Percentiles rank a stretch among this genome's conserved stretches.
Conservation (phyloP, 2,888 invertebrate species). For the Dascillus cervinus region DNA sequence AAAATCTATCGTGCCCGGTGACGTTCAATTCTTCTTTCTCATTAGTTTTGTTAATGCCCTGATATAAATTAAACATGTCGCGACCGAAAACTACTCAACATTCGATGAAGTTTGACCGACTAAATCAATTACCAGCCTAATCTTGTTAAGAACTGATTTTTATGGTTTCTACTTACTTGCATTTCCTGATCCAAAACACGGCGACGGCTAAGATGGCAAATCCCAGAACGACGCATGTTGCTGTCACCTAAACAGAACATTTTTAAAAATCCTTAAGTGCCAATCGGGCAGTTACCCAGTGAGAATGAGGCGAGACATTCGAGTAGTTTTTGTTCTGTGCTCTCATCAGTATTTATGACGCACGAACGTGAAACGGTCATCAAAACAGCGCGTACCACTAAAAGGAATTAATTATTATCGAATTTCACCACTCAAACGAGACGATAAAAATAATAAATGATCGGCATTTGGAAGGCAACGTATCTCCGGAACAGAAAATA, state of each 20-base stretch:
- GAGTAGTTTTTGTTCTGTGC: too few relatives aligned
- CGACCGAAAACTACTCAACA: too few relatives aligned
- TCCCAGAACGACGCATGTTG: constrained; percentile 38
- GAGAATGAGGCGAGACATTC: constrained; percentile 6
- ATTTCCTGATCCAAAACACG: constrained; percentile 44
- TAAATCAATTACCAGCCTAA: too few relatives aligned
- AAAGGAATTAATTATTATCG: too few relatives aligned
- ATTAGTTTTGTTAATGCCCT: constrained; percentile 55
- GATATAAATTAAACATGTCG: constrained; percentile 78
- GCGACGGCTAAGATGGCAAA: constrained; percentile 41
- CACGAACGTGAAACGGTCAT: too few relatives aligned
- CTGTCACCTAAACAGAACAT: constrained; percentile 34
- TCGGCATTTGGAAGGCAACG: too few relatives aligned
- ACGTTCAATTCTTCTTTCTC: constrained; percentile 53
- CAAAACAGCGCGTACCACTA: too few relatives aligned
- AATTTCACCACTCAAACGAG: too few relatives aligned
- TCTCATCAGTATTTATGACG: constrained; percentile 16
- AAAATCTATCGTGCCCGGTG: constrained; percentile 76
- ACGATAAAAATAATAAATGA: too few relatives aligned
- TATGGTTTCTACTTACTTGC: constrained; percentile 38
- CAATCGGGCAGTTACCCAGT: constrained; percentile 14
- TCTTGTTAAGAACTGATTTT: too few relatives aligned
- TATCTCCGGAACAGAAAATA: too few relatives aligned
- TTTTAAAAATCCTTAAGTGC: neutral
- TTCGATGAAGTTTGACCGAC: too few relatives aligned